Evolutionary conservation across 2,113 vertebrate genomes (phyloP).

Genomic region (Cyanoramphus novaezelandiae): DNA sequence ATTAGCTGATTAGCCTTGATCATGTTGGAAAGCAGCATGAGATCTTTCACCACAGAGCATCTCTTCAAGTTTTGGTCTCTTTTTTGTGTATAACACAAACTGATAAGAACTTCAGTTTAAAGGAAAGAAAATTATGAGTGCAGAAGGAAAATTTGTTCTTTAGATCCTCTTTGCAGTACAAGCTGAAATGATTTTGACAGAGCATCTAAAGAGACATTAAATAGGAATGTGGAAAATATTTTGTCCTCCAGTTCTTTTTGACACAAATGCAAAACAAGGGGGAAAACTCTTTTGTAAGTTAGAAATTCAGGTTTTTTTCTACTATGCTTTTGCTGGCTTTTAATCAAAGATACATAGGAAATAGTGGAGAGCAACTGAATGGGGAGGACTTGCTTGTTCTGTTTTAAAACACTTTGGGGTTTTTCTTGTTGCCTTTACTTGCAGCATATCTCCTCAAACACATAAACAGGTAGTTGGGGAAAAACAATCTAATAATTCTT

Average conservation of each 20-base stretch:
- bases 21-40: not conserved
- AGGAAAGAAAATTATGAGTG: not conserved
- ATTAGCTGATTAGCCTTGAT: not conserved
- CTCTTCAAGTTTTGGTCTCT: not conserved
- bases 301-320: not conserved
- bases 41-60: not conserved
- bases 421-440: not conserved
- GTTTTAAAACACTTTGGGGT: not conserved
- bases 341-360: not conserved
- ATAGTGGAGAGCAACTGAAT: not conserved
- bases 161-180: not conserved
- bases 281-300: not conserved
- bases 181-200: not conserved
- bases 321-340: not conserved
- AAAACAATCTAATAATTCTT: not conserved
- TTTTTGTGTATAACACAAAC: not conserved
- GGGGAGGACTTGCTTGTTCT: not conserved
- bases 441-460: not conserved
- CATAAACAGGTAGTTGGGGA: not conserved
- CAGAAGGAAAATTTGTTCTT: not conserved
- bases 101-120: conserved; percentile 1
- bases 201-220: not conserved
- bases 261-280: not conserved
- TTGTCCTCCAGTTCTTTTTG: not conserved
- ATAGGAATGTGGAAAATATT: not conserved